Evolutionary conservation across 2,888 invertebrate species (phyloP).

Genomic region (Limnephilus auricula): DNA sequence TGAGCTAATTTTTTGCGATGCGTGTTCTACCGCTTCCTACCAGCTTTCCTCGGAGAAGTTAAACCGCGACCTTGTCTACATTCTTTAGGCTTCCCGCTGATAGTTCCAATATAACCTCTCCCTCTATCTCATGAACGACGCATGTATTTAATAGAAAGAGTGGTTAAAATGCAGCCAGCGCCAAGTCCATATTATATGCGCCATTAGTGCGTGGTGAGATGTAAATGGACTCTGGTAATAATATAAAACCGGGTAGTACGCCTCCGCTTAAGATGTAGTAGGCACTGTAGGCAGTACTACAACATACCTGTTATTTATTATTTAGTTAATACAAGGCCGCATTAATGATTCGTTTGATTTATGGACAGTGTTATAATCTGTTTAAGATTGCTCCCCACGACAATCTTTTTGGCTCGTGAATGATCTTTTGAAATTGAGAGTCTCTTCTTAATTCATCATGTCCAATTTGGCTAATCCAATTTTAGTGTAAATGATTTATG

Average conservation of each 20-base stretch:
- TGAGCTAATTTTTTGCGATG: neutral
- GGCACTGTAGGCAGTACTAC: neutral
- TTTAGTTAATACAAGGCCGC: conserved; percentile 11
- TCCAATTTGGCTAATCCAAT: neutral
- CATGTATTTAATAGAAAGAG: neutral
- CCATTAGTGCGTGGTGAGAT: neutral
- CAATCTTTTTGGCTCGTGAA: neutral
- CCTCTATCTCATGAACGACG: neutral
- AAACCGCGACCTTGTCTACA: neutral
- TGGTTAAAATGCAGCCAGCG: neutral
- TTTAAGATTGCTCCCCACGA: neutral
- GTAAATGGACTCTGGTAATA: neutral
- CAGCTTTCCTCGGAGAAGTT: neutral
- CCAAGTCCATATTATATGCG: neutral
- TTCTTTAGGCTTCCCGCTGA: neutral
- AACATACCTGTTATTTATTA: neutral
- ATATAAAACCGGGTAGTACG: neutral
- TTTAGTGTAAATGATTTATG: conserved; percentile 6
- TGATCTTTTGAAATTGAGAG: conserved; percentile 29
- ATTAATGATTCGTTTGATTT: conserved; percentile 30
- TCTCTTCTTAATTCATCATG: conserved; percentile 6
- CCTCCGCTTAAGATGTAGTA: conserved; percentile 13
- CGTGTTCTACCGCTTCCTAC: neutral
- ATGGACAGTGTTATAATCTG: conserved; percentile 16
- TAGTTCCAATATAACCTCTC: neutral